phyloP scores from a whole-genome alignment of 2,888 invertebrate species.

The Cryptus armator region DNA sequence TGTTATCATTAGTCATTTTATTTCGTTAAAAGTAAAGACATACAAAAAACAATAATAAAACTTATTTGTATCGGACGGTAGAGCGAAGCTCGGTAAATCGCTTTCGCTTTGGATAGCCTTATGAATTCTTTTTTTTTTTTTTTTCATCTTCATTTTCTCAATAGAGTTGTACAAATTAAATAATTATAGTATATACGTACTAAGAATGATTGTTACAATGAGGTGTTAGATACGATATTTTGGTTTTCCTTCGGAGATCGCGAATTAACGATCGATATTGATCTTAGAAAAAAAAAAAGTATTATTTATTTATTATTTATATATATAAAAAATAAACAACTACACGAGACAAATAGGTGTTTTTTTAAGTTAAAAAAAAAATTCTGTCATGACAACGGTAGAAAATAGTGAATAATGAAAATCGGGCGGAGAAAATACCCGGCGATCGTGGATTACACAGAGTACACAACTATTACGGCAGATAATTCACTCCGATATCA shows the following conservation, averaged over 20 bases:
- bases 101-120: constrained; percentile 50
- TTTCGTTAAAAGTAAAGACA: constrained; percentile 67
- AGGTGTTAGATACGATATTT: constrained; percentile 58
- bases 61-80: constrained; percentile 76
- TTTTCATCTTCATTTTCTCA: constrained; percentile 28
- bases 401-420: constrained; percentile 32
- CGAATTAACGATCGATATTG: constrained; percentile 6
- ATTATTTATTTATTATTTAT: neutral
- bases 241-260: constrained; percentile 44
- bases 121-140: constrained; percentile 16
- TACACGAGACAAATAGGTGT: constrained; percentile 5
- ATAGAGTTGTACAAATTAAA: constrained; percentile 57
- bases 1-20: constrained; percentile 64
- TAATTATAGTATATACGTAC: constrained; percentile 56
- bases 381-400: neutral
- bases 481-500: constrained; percentile 19
- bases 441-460: constrained; percentile 19
- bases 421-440: neutral
- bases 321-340: constrained; percentile 10
- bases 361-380: constrained; percentile 5
- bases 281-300: constrained; percentile 14
- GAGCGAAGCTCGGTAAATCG: constrained; percentile 53
- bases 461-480: neutral
- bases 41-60: constrained; percentile 74
- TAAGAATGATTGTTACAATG: constrained; percentile 62